phyloP scores from a whole-genome alignment of 2,113 vertebrate genomes.

The Epinephelus cyanopodus region DNA sequence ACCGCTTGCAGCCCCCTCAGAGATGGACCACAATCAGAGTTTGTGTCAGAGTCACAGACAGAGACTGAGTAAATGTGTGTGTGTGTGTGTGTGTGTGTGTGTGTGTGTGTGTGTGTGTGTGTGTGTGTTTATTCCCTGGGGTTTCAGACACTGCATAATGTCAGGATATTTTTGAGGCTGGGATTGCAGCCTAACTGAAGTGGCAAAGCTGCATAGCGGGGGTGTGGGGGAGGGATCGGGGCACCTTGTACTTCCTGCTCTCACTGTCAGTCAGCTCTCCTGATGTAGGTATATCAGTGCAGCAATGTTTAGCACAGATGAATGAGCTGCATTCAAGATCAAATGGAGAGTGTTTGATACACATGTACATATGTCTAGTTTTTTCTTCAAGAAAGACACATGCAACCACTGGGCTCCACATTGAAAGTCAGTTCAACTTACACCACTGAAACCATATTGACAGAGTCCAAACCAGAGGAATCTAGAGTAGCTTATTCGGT shows the following conservation, averaged over 20 bases:
- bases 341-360: background rate
- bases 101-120: background rate
- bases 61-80: constrained; percentile 1
- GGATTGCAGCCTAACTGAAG: background rate
- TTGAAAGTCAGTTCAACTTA: too few species aligned
- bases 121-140: background rate
- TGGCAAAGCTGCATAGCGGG: constrained; percentile 8
- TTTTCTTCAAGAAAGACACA: too few species aligned
- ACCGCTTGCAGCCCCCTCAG: constrained; percentile 3
- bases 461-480: too few species aligned
- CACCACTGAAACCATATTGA: too few species aligned
- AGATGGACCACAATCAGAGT: background rate
- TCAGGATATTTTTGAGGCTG: constrained; percentile 20
- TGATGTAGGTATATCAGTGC: background rate
- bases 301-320: background rate
- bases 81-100: background rate
- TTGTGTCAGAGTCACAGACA: constrained; percentile 11
- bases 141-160: constrained; percentile 1
- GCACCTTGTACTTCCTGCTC: constrained; percentile 16
- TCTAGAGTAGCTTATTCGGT: too few species aligned
- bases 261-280: background rate
- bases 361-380: too few species aligned
- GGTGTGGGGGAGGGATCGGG: background rate
- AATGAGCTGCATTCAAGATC: constrained; percentile 4
- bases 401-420: too few species aligned